phyloP scores from a whole-genome alignment of 2,113 vertebrate species.

The Hemibagrus wyckioides region DNA sequence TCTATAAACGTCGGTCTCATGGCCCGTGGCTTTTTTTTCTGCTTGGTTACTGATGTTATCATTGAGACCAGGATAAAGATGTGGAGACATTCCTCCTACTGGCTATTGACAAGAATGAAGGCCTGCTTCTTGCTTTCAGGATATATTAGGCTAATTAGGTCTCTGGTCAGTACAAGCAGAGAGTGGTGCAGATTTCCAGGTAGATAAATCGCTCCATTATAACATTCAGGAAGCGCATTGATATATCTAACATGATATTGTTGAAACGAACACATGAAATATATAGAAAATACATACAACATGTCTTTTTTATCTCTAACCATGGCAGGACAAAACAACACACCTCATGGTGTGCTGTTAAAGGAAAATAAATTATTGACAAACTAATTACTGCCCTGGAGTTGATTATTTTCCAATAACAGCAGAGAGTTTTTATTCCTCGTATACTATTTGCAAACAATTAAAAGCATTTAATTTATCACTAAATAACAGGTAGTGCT shows the following conservation, averaged over 20 bases:
- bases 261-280: neutral
- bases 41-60: conserved; percentile 78
- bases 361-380: neutral
- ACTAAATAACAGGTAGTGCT: neutral
- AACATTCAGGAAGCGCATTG: neutral
- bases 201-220: conserved; percentile 21
- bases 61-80: conserved; percentile 54
- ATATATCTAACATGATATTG: neutral
- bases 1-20: conserved; percentile 71
- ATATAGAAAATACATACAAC: neutral
- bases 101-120: conserved; percentile 45
- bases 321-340: neutral
- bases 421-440: neutral
- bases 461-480: neutral
- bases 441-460: neutral
- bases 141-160: conserved; percentile 45
- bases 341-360: neutral
- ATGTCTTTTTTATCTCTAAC: neutral
- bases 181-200: conserved; percentile 34
- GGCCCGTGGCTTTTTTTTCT: conserved; percentile 64
- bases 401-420: neutral
- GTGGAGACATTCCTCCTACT: conserved; percentile 68
- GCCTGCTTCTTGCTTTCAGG: conserved; percentile 31
- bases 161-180: conserved; percentile 43
- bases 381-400: neutral